Percentiles rank a stretch among this genome's conserved stretches.
phyloP scores from a whole-genome alignment of 1,140 invertebrate genomes.

The Drosophila chauvacae region DNA sequence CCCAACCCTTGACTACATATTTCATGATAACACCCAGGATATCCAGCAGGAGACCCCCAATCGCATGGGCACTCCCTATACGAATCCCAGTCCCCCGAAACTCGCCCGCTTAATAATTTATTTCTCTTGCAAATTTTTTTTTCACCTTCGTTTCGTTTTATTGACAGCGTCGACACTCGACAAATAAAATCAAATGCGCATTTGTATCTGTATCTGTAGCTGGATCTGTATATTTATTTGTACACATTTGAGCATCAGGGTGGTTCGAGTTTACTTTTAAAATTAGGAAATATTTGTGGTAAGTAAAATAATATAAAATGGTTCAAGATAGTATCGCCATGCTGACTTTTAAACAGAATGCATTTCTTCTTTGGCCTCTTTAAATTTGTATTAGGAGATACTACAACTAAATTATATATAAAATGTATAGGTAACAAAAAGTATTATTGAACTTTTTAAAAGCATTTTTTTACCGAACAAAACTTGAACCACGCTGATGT shows the following conservation, averaged over 20 bases:
- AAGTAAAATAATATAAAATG: background rate
- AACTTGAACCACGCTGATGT: background rate
- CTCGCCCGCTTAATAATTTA: constrained; percentile 72
- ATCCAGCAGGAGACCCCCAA: background rate
- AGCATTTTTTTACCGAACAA: background rate
- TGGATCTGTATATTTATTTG: constrained; percentile 13
- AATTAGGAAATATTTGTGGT: background rate
- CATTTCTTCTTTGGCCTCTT: too few species aligned
- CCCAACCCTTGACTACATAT: constrained; percentile 56
- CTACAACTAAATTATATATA: too few species aligned
- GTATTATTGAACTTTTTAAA: too few species aligned
- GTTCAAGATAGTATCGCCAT: background rate
- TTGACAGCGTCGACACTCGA: constrained; percentile 48
- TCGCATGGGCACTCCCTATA: background rate
- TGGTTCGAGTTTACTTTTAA: background rate
- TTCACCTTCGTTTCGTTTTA: constrained; percentile 54
- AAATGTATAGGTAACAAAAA: background rate
- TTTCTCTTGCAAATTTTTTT: constrained; percentile 69
- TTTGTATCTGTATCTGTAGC: constrained; percentile 43
- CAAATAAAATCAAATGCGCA: constrained; percentile 76
- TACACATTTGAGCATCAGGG: constrained; percentile 1
- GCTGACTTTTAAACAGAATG: too few species aligned
- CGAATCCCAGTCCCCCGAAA: background rate
- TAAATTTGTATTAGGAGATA: background rate
- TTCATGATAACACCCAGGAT: constrained; percentile 67